phyloP scores from a whole-genome alignment of 35 echinoderm and acorn worm species.

The Stichopus chloronotus region DNA sequence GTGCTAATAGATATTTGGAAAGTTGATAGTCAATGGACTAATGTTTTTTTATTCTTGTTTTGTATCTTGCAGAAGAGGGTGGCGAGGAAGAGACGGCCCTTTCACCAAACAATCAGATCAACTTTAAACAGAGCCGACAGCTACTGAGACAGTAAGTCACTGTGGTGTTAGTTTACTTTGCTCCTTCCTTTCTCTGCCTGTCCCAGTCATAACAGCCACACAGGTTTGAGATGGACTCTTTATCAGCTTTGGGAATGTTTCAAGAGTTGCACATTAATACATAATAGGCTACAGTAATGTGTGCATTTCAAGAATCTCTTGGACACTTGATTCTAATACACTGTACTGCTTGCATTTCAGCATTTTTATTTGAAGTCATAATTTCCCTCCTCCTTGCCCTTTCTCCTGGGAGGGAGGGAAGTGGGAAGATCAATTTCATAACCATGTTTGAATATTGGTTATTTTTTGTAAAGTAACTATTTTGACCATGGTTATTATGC shows the following conservation, averaged over 20 bases:
- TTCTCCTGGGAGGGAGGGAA: too few species aligned
- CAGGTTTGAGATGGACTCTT: neutral
- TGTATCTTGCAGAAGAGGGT: slow-evolving; percentile 70
- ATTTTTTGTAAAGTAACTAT: too few species aligned
- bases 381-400: too few species aligned
- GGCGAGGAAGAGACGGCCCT: slow-evolving; percentile 90
- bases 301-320: neutral
- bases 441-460: too few species aligned
- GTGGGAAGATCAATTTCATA: too few species aligned
- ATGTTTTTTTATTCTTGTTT: neutral
- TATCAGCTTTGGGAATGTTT: neutral
- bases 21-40: neutral
- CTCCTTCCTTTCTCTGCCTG: neutral
- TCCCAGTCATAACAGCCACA: neutral
- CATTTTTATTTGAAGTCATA: too few species aligned
- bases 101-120: slow-evolving; percentile 93
- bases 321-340: neutral
- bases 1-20: neutral
- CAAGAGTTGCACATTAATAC: neutral
- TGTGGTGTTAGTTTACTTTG: neutral
- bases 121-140: slow-evolving; percentile 98
- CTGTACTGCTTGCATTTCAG: neutral
- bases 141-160: slow-evolving; percentile 97
- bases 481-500: too few species aligned
- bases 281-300: neutral